Base-by-base conservation (phyloP, 2,888 invertebrate genomes). In the Sminthurinus aureus region DNA sequence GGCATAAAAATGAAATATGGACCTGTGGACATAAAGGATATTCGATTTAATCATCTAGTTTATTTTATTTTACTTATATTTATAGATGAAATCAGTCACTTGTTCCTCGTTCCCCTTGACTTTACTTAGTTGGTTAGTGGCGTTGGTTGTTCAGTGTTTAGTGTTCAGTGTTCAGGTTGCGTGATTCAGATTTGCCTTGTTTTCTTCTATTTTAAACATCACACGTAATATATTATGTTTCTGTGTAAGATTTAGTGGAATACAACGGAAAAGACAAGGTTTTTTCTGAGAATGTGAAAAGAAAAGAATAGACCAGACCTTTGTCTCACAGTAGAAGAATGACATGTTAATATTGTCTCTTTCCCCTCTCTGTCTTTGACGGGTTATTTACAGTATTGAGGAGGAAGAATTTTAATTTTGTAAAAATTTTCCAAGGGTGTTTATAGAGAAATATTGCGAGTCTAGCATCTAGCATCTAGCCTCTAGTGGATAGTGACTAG, bases 331-430 rank as follows among this genome's bases (percentile, higher is more conserved):
- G 20, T 22, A 20, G 71, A 71, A 71, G 71, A 71, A 71, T 71
- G 20, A 22, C 24, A 26, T 24, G 13, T 71, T 71, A 22, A 11
- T 71, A 22, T n/a, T 20, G n/a, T 67, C 67, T 67, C n/a, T 67
- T 67, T 22, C n/a, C n/a, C 2, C 20, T 71, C 71, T 22, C 74
- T 74, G 24, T 74, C 50, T 71, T 24, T 71, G 58, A 58, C 58
- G 58, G 15, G 58, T 38, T 38, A 38, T 38, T 38, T 38, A 38
- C 38, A 38, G 13, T 26, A 74, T 51, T 15, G 52, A 77, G 52
- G 58, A 22, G 58, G 58, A 77, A 58, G 77, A 77, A 77, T 77
- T 77, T 77, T 77, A 77, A 77, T 77, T 77, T 77, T 79, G 66
- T 69, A 58, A 58, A 79, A 79, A 64, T 38, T 64, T 66, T 79